These are phyloP conservation scores for Hemitrygon akajei DNA, from an alignment of 2,797 vertebrate genomes.

Conservation along the genomic window DNA sequence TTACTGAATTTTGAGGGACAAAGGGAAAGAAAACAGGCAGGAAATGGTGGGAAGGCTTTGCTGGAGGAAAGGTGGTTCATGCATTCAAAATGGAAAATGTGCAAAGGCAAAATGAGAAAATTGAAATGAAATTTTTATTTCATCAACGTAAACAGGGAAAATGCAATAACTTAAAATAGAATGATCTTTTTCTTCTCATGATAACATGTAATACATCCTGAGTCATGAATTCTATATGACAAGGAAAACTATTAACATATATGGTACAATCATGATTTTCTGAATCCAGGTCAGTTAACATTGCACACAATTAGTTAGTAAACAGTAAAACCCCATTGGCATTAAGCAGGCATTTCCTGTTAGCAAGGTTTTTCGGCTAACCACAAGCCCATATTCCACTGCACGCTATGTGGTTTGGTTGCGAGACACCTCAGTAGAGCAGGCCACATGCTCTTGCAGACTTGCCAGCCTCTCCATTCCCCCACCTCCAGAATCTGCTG, in stretches of 20 bases:
- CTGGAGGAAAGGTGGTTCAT: neutral
- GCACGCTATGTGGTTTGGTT: conserved; percentile 57
- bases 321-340: conserved; percentile 49
- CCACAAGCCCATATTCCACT: neutral
- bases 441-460: conserved; percentile 71
- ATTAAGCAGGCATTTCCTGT: conserved; percentile 51
- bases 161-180: conserved; percentile 28
- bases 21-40: too few relatives aligned
- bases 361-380: conserved; percentile 50
- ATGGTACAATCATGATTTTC: conserved; percentile 45
- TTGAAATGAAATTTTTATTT: conserved; percentile 17
- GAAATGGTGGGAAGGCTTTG: neutral
- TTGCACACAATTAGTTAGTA: conserved; percentile 50
- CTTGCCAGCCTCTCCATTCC: conserved; percentile 72
- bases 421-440: conserved; percentile 57
- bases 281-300: conserved; percentile 52
- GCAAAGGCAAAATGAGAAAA: neutral
- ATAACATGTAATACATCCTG: neutral
- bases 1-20: neutral
- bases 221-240: conserved; percentile 38
- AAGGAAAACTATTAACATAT: conserved; percentile 39
- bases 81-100: conserved; percentile 30
- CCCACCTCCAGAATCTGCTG: conserved; percentile 80
- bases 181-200: conserved; percentile 12
- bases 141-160: conserved; percentile 24